Conservation (phyloP, 2,797 vertebrate genomes). For the Myiotriccus ornatus region DNA sequence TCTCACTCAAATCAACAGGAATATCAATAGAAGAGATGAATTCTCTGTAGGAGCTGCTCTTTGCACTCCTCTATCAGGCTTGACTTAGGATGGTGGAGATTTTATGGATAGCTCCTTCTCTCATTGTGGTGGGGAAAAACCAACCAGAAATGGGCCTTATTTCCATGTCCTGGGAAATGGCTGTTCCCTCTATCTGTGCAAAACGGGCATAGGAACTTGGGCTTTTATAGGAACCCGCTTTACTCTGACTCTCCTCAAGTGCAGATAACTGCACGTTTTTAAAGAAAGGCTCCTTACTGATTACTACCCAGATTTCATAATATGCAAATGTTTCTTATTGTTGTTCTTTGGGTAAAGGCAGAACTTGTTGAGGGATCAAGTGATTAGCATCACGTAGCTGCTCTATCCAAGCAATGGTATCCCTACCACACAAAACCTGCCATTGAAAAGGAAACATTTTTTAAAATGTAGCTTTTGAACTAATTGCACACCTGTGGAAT, state of each 20-base stretch:
- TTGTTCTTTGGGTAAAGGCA: background rate
- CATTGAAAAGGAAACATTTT: constrained; percentile 11
- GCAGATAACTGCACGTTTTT: background rate
- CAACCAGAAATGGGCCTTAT: background rate
- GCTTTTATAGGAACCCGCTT: background rate
- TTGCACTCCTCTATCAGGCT: background rate
- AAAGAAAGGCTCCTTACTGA: background rate
- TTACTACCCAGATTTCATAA: background rate
- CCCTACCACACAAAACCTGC: background rate
- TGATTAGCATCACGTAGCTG: background rate
- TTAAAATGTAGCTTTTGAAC: constrained; percentile 7
- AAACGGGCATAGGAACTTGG: background rate
- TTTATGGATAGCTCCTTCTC: background rate
- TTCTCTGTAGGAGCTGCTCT: background rate
- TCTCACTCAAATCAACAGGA: background rate
- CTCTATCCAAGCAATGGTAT: background rate
- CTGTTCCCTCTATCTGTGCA: background rate
- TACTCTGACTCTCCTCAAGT: background rate
- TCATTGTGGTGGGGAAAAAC: background rate
- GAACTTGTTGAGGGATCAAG: background rate
- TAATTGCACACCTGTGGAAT: background rate
- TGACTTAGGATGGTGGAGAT: background rate
- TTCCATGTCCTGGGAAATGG: background rate
- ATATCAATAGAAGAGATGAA: background rate
- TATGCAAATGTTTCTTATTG: background rate